A percentile compares a stretch with the other conserved stretches of the same genome.
Conservation (phyloP, 2,113 vertebrate species). For the Heptranchias perlo region DNA sequence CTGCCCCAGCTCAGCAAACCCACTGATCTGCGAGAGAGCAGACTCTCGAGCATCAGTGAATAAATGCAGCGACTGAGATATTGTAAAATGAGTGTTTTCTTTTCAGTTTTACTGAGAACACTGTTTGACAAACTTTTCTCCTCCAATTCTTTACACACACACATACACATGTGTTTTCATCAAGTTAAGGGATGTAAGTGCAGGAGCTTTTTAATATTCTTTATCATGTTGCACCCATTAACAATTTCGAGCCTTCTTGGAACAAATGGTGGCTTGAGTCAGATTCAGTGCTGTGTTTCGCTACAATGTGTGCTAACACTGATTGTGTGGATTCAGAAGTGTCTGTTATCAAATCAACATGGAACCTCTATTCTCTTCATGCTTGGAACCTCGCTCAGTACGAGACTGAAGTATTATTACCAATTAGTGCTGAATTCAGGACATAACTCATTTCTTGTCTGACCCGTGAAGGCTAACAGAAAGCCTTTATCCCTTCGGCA, state of each 20-base stretch:
- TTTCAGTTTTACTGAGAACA: background rate
- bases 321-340: background rate
- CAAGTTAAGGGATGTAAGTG: background rate
- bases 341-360: background rate
- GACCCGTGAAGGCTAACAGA: background rate
- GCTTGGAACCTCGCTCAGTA: background rate
- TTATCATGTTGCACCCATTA: background rate
- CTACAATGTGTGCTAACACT: background rate
- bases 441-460: background rate
- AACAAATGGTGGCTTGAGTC: background rate
- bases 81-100: too few species aligned
- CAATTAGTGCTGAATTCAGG: background rate
- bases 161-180: background rate
- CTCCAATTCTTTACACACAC: too few species aligned
- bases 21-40: background rate
- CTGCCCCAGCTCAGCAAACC: background rate
- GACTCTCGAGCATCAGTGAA: background rate
- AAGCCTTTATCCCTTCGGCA: background rate
- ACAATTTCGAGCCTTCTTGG: background rate
- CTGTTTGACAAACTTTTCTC: background rate
- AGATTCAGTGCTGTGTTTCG: too few species aligned
- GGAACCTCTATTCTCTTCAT: background rate
- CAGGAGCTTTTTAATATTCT: background rate
- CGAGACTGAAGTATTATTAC: background rate
- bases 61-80: too few species aligned